Conservation (phyloP, 2,113 vertebrate species). For the Cyanocitta stelleri region DNA sequence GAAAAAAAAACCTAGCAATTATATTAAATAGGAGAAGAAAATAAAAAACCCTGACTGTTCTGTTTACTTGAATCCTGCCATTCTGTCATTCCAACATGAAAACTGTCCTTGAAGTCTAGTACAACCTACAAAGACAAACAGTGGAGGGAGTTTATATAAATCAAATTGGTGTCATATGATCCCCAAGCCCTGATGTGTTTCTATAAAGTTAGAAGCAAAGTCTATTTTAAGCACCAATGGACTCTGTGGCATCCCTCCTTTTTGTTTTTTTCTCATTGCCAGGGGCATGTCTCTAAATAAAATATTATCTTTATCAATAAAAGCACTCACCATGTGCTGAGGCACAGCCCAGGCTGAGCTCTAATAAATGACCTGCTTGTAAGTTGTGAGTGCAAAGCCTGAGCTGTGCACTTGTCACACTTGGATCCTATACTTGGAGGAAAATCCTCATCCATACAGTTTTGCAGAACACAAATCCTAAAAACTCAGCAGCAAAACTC, state of each 20-base stretch:
- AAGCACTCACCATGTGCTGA: background rate
- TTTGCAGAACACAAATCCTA: background rate
- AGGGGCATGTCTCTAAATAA: background rate
- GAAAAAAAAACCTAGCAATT: constrained; percentile 31
- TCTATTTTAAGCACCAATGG: constrained; percentile 4
- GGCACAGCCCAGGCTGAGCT: background rate
- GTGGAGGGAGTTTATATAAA: constrained; percentile 49
- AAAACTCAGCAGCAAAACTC: background rate
- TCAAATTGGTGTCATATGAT: constrained; percentile 35
- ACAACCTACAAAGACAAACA: constrained; percentile 42
- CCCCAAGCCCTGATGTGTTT: constrained; percentile 11
- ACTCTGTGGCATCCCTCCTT: background rate
- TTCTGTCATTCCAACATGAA: constrained; percentile 50
- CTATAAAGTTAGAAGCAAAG: constrained; percentile 17
- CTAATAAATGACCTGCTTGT: background rate
- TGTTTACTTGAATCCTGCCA: constrained; percentile 54
- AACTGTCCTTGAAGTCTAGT: constrained; percentile 53
- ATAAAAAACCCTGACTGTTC: constrained; percentile 18
- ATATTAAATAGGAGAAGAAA: constrained; percentile 49
- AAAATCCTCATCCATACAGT: background rate
- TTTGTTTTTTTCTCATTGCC: background rate
- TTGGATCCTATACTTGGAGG: background rate
- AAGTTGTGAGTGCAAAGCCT: background rate
- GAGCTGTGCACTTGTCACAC: background rate
- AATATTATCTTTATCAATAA: background rate